Base-by-base conservation (phyloP, 1,140 invertebrate genomes). In the Micrasema minimum region DNA sequence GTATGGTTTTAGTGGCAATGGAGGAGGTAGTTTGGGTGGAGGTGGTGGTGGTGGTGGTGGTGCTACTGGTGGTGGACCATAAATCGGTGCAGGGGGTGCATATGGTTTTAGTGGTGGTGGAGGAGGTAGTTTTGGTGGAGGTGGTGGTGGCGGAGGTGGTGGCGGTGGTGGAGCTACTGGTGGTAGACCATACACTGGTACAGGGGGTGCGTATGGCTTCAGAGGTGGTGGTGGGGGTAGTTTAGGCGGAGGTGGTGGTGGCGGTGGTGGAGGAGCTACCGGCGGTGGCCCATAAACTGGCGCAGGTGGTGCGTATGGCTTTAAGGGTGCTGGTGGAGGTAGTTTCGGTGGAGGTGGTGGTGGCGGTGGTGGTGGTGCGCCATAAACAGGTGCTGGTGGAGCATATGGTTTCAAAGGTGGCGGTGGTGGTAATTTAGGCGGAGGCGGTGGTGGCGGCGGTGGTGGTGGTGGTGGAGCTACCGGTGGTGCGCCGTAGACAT, bases 401-500 rank as follows among this genome's bases (percentile, higher is more conserved):
- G 65, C 64, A 11, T 43, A 46, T 20, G 64, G 41, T 23, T 37
- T 45, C 26, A 41, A 50, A 2, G 31, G 69, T 38, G 73, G 69
- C 31, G 65, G 68, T 14, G 69, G 65, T 41, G 67, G 53, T 2
- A 35, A 53, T 26, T 41, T 45, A 20, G 57, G 46, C 51, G 35
- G 38, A 7, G 38, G 35, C n/a, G n/a, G n/a, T n/a, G n/a, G n/a
- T n/a, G n/a, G n/a, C 1, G 23, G 38, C 9, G 61, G 38, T 12
- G 53, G 53, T 35, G 37, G 46, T 23, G 64, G 72, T 69, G 51
- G 71, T 61, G 64, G 64, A 35, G 31, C 12, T 23, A 50, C 38
- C 16, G 57, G 61, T 14, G 61, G 57, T 20, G 59, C 70, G 20
- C 77, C 77, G 61, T 77, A 81, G 18, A 73, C 72, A 48, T 78